phyloP scores from a whole-genome alignment of 2,113 vertebrate genomes.

The Saccopteryx leptura region DNA sequence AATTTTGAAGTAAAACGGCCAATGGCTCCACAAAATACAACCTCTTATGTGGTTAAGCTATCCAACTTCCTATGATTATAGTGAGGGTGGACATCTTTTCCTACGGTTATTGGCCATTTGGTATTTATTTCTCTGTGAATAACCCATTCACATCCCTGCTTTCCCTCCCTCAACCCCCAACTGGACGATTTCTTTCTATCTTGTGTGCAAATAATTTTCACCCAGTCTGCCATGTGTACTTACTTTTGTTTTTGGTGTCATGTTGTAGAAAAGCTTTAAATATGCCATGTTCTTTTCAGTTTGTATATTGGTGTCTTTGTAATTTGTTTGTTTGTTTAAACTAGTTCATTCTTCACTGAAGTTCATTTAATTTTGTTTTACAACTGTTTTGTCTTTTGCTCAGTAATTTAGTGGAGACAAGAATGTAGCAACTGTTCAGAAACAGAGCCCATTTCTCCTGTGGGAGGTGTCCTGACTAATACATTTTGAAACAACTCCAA shows the following conservation, averaged over 20 bases:
- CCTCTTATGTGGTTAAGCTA: background rate
- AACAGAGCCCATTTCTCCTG: background rate
- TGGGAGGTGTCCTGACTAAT: background rate
- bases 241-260: slow-evolving; percentile 2
- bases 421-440: slow-evolving; percentile 25
- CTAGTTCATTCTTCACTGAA: slow-evolving; percentile 45
- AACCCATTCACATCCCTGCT: background rate
- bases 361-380: slow-evolving; percentile 42
- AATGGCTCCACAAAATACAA: background rate
- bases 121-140: background rate
- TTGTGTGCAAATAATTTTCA: background rate
- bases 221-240: background rate
- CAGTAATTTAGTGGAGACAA: slow-evolving; percentile 19
- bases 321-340: background rate
- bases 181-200: background rate
- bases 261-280: background rate
- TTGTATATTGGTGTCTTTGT: slow-evolving; percentile 31
- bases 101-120: background rate
- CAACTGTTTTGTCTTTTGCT: slow-evolving; percentile 51
- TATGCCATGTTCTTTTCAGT: background rate
- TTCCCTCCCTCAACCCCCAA: rapidly evolving
- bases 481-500: slow-evolving; percentile 47
- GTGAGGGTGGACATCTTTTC: background rate
- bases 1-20: slow-evolving; percentile 15
- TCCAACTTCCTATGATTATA: background rate